A percentile compares a stretch with the other conserved stretches of the same genome.
phyloP scores from a whole-genome alignment of 1,140 invertebrate species.

The Megathymus violae region DNA sequence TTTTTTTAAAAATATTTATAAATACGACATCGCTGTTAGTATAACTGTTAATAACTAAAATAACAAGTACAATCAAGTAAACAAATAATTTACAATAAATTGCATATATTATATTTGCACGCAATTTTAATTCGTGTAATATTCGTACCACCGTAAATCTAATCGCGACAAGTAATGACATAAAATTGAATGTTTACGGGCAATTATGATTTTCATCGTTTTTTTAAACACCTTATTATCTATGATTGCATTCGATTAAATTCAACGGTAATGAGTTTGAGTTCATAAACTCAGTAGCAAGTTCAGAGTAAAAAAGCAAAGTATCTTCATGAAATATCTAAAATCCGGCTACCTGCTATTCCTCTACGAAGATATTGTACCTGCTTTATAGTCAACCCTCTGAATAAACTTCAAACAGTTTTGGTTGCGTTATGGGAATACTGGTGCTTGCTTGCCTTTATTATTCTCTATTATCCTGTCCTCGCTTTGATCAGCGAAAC shows the following conservation, averaged over 20 bases:
- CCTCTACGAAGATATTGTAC: not conserved
- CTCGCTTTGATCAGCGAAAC: too few relatives aligned
- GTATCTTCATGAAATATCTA: conserved; percentile 19
- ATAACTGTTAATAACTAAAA: too few relatives aligned
- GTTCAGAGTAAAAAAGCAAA: conserved; percentile 14
- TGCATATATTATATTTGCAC: too few relatives aligned
- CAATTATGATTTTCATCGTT: not conserved
- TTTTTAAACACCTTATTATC: not conserved
- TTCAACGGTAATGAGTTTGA: conserved; percentile 3
- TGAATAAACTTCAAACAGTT: not conserved
- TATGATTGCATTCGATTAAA: conserved; percentile 5
- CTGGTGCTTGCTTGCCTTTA: not conserved
- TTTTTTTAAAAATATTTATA: too few relatives aligned
- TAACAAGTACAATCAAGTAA: too few relatives aligned
- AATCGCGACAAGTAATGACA: too few relatives aligned
- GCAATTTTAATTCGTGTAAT: too few relatives aligned
- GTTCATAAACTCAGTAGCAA: conserved; percentile 21
- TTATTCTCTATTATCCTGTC: too few relatives aligned
- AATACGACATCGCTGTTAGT: too few relatives aligned
- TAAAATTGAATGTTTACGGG: too few relatives aligned
- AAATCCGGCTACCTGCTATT: conserved; percentile 10
- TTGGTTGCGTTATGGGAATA: not conserved
- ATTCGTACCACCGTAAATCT: too few relatives aligned
- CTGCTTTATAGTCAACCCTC: conserved; percentile 2
- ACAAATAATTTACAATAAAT: too few relatives aligned